These are phyloP conservation scores for Drosophila elegans DNA, from an alignment of 1,140 invertebrate species.

Conservation along the genomic window DNA sequence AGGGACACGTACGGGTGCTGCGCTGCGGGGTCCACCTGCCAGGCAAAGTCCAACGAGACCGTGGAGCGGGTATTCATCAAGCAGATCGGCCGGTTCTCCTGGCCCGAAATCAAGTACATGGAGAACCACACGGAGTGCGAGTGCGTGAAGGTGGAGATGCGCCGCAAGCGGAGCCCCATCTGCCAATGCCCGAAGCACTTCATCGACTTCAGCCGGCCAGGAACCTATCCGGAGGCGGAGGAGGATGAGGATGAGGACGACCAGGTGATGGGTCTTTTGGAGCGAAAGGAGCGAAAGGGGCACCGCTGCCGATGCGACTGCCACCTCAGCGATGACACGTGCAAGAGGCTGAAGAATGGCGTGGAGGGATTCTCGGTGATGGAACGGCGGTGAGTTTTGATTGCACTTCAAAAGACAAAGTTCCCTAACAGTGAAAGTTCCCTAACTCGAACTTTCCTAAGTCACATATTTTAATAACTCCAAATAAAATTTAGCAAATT, in stretches of 20 bases:
- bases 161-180: slow-evolving; percentile 60
- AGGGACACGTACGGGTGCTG: slow-evolving; percentile 91
- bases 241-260: not conserved
- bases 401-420: too few relatives aligned
- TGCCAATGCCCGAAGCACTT: slow-evolving; percentile 76
- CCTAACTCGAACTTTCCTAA: too few relatives aligned
- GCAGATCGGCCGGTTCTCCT: not conserved
- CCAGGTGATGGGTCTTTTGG: not conserved
- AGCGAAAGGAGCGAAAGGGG: not conserved
- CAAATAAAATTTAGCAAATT: too few relatives aligned
- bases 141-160: slow-evolving; percentile 49
- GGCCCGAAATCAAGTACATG: slow-evolving; percentile 25
- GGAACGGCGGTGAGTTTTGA: slow-evolving; percentile 60
- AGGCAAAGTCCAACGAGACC: slow-evolving; percentile 56
- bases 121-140: slow-evolving; percentile 76
- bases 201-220: slow-evolving; percentile 52
- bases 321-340: slow-evolving; percentile 61
- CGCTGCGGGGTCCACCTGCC: slow-evolving; percentile 86
- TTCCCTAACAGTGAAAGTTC: too few relatives aligned
- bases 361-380: slow-evolving; percentile 76
- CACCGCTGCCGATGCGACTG: slow-evolving; percentile 73
- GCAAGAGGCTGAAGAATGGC: slow-evolving; percentile 75
- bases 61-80: slow-evolving; percentile 59
- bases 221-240: not conserved
- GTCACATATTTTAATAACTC: too few relatives aligned